Evolutionary conservation across 1,140 invertebrate genomes (phyloP).

Genomic region (Apis dorsata): DNA sequence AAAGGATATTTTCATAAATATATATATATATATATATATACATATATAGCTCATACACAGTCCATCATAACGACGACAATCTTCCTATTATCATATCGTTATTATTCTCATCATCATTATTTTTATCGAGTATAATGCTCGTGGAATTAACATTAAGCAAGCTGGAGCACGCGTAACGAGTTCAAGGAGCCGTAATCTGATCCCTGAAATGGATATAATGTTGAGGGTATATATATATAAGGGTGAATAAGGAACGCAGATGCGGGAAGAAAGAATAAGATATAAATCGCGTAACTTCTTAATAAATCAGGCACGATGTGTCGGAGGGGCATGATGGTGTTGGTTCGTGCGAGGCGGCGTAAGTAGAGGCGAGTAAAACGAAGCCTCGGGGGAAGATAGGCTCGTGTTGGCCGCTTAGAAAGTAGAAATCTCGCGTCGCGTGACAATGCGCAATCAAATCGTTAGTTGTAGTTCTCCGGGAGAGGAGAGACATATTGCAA

Average conservation of each 20-base stretch:
- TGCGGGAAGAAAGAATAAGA: neutral
- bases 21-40: no score
- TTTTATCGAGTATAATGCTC: conserved; percentile 32
- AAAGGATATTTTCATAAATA: no score
- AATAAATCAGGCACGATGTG: conserved; percentile 30
- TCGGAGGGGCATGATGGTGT: neutral
- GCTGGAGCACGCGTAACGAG: conserved; percentile 45
- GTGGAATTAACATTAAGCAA: conserved; percentile 44
- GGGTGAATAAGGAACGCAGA: conserved; percentile 1
- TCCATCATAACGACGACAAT: conserved; percentile 13
- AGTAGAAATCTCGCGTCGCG: conserved; percentile 50
- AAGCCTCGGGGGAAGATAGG: conserved; percentile 2
- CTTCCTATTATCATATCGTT: conserved; percentile 13
- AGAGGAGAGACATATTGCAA: conserved; percentile 19
- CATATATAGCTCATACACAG: no score
- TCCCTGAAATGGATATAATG: conserved; percentile 35
- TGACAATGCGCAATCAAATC: conserved; percentile 51
- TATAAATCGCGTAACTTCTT: conserved; percentile 30
- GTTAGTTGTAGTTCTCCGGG: conserved; percentile 9
- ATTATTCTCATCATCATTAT: conserved; percentile 22
- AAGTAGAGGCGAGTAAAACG: neutral
- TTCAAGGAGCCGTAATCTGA: conserved; percentile 51
- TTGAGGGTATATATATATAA: neutral
- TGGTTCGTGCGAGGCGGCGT: neutral
- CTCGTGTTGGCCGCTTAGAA: conserved; percentile 20